A percentile compares a stretch with the other conserved stretches of the same genome.
Conservation (phyloP, 2,888 invertebrate genomes). For the Homarus gammarus region DNA sequence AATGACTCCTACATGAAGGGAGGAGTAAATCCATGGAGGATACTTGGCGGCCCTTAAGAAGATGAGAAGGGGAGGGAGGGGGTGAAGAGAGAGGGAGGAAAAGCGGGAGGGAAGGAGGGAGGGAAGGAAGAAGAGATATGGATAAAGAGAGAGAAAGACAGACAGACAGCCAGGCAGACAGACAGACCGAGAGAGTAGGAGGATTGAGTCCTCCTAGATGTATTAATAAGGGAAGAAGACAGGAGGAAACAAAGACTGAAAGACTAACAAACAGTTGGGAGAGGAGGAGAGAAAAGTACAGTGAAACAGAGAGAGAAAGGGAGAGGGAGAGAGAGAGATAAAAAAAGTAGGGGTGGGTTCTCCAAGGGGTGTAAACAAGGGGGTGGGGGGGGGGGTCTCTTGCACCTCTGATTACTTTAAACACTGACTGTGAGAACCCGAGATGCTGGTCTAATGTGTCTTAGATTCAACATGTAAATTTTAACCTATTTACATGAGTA, state of each 20-base stretch:
- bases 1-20: background rate
- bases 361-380: no score
- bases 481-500: no score
- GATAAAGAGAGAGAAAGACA: slow-evolving; percentile 2
- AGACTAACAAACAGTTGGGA: slow-evolving; percentile 11
- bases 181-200: slow-evolving; percentile 16
- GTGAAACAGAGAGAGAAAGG: background rate
- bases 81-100: background rate
- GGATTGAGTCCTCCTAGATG: no score
- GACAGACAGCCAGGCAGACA: background rate
- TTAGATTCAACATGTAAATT: no score
- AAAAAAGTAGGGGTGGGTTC: background rate
- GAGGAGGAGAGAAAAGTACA: background rate
- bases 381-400: no score
- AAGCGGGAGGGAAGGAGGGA: background rate
- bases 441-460: no score
- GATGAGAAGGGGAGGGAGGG: background rate
- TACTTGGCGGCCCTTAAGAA: no score
- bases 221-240: no score
- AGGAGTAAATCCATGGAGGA: background rate
- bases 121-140: background rate
- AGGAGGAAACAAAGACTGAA: background rate
- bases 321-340: no score
- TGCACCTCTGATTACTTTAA: no score
- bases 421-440: no score